Conservation (phyloP, 2,888 invertebrate genomes). For the Dusona sp. region DNA sequence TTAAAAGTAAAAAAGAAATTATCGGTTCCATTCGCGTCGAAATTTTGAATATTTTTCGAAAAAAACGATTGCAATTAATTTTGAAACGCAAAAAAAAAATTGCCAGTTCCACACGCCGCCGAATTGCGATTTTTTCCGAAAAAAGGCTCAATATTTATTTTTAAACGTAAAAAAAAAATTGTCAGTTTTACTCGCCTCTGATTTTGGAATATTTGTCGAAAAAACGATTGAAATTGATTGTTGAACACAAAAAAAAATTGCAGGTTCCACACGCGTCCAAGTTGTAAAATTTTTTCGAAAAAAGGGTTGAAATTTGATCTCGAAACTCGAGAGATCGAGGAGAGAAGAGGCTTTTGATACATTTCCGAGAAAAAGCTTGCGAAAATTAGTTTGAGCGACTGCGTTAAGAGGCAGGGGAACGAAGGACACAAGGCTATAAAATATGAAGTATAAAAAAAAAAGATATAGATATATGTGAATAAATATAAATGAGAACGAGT, state of each 20-base stretch:
- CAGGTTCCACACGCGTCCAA: not conserved
- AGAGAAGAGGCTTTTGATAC: not conserved
- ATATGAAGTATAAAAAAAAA: not conserved
- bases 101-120: no score
- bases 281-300: not conserved
- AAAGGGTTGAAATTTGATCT: not conserved
- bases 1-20: no score
- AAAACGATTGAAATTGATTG: no score
- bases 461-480: constrained; percentile 28
- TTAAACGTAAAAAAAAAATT: no score
- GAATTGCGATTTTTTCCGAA: no score
- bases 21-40: no score
- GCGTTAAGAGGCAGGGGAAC: not conserved
- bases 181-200: not conserved
- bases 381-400: not conserved
- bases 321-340: no score
- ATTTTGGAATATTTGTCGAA: not conserved
- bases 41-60: not conserved
- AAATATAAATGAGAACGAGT: constrained; percentile 48
- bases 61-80: not conserved
- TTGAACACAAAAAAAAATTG: no score
- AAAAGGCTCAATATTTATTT: no score
- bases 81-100: no score
- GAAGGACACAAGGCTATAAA: not conserved
- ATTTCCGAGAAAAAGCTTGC: not conserved